Evolutionary conservation across 2,113 vertebrate species (phyloP).

Genomic region (Ploceus nigricollis): DNA sequence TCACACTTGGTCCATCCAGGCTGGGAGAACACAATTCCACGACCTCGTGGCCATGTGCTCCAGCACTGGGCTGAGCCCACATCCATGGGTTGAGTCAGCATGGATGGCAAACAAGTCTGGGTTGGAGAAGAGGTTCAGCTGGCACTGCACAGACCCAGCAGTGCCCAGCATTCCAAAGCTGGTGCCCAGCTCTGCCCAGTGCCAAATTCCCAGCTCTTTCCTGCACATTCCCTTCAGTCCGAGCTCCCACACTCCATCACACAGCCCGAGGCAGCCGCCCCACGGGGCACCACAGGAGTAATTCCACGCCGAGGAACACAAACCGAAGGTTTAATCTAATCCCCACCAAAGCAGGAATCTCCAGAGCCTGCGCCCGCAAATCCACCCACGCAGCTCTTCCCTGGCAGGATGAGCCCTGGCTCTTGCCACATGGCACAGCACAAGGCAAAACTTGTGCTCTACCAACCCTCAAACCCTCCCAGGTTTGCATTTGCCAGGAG

Average conservation of each 20-base stretch:
- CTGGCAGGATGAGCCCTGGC: background rate
- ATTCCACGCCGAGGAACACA: background rate
- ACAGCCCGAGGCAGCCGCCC: rapidly evolving
- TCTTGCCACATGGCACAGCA: background rate
- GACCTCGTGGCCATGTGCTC: rapidly evolving
- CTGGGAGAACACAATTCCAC: background rate
- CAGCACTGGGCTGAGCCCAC: background rate
- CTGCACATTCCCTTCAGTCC: rapidly evolving
- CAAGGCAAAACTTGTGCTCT: background rate
- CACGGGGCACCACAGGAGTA: rapidly evolving
- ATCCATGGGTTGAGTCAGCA: background rate
- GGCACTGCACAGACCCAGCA: background rate
- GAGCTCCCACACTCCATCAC: background rate
- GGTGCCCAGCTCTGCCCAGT: background rate
- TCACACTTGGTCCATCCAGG: rapidly evolving
- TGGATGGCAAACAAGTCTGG: background rate
- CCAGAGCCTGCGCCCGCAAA: background rate
- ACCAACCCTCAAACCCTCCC: background rate
- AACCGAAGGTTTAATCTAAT: background rate
- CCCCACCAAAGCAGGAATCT: background rate
- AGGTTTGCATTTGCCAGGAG: background rate
- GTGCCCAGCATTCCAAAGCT: background rate
- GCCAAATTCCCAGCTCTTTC: background rate
- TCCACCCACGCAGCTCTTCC: background rate
- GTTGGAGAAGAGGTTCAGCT: background rate